Base-by-base conservation (phyloP, 2,888 invertebrate genomes). In the Ectobius pallidus region DNA sequence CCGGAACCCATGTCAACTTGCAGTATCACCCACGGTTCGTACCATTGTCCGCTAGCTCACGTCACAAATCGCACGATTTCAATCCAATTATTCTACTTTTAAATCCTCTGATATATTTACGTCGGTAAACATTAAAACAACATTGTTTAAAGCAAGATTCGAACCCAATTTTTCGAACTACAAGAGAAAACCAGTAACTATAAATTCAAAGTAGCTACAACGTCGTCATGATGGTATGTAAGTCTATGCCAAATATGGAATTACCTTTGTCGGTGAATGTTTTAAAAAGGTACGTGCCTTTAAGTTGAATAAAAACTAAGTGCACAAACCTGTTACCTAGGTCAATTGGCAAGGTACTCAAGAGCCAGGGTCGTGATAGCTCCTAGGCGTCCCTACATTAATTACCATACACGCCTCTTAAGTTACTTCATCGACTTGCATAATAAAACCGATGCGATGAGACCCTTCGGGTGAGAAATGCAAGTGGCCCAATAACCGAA, bases 291-390 rank as follows among this genome's bases (percentile, higher is more conserved):
- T n/a, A n/a, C n/a, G n/a, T n/a, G n/a, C n/a, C n/a, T n/a, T n/a
- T n/a, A 34, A 34, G 11, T 7, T 7, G 11, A 34, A 34, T 34
- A 34, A 34, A 7, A 34, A 6, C 34, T 34, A 34, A 34, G 22
- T 16, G 46, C 46, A 22, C 49, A 55, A 55, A 55, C 55, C 27
- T 55, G 55, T 55, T 55, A 27, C 14, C 55, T 55, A 27, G 55
- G 55, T 55, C 55, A 55, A 11, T 14, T 55, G 55, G 22, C 4
- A 20, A 1, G 18, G 49, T 11, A 11, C 22, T 20, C 7, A 16
- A 49, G 20, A 49, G 18, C 20, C 49, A 49, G 11, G 49, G 49
- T 49, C 49, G 49, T 49, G 49, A 49, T 49, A 11, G 7, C 49
- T 20, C n/a, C 49, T 49, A 11, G 49, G 49, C 49, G 20, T 49